Evolutionary conservation across 2,888 invertebrate species (phyloP).

Genomic region (Choristoneura rosaceana): DNA sequence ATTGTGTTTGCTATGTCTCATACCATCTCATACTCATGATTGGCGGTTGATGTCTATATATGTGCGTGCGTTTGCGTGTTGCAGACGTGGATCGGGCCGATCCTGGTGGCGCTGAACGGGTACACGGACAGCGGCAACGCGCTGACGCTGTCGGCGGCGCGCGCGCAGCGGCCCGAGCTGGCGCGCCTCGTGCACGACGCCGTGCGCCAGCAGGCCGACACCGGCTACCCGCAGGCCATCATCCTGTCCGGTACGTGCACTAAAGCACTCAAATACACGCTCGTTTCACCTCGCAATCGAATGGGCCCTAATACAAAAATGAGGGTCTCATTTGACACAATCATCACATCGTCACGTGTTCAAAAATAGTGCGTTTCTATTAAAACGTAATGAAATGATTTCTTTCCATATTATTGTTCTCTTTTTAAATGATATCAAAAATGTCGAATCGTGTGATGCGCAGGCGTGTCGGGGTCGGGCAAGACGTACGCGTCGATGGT

Average conservation of each 20-base stretch:
- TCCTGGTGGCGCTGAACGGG: constrained; percentile 95
- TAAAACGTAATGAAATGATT: too few species aligned
- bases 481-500: constrained; percentile 97
- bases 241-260: constrained; percentile 90
- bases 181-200: constrained; percentile 96
- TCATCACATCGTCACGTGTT: too few species aligned
- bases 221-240: constrained; percentile 97
- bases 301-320: too few species aligned
- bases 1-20: too few species aligned
- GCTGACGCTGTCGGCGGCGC: constrained; percentile 92
- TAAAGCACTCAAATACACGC: too few species aligned
- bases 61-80: constrained; percentile 51
- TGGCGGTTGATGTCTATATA: not conserved
- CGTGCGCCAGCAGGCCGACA: constrained; percentile 96
- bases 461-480: constrained; percentile 96
- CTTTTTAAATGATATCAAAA: too few species aligned
- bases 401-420: too few species aligned
- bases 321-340: too few species aligned
- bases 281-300: too few species aligned
- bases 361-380: too few species aligned
- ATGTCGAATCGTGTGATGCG: constrained; percentile 26
- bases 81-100: constrained; percentile 97
- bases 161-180: constrained; percentile 92
- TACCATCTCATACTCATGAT: too few species aligned
- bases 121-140: constrained; percentile 95